Base-by-base conservation (phyloP, 2,797 vertebrate genomes). In the Coccyzus lansbergi region DNA sequence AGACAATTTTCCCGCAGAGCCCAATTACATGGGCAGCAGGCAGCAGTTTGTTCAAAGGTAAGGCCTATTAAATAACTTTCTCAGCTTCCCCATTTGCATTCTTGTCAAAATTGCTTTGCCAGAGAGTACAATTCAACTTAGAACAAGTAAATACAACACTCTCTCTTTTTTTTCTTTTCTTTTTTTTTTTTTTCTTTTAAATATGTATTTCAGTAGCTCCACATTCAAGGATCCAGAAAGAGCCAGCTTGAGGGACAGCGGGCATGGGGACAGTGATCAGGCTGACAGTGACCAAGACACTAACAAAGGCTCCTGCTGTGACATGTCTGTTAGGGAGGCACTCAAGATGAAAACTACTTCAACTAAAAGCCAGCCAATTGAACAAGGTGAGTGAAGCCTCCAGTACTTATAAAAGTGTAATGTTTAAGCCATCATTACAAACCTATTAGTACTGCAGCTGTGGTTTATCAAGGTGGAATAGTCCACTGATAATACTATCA, bases 11-110 rank as follows among this genome's bases (percentile, higher is more conserved):
- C 99, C 99, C 98, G 98, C 99, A 98, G 99, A 99, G 99, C 98
- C 99, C 99, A 99, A 99, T 99, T 99, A 99, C 98, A 99, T 99
- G 99, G 99, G 99, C 98, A 99, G 99, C 98, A 99, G 99, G 98
- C 99, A 99, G 98, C 99, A 99, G 99, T 99, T 99, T 99, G 99
- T 99, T 98, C 99, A 99, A 98, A 99, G 99, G 99, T 99, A 99
- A 99, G 99, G 97, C 97, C 97, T 98, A 96, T 98, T 98, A 98
- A 98, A 98, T 98, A 97, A 98, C 98, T 98, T 98, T 97, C 97
- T 98, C 97, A 95, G 97, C 97, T 98, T 97, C 97, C 88, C 91
- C 97, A 97, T 98, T 98, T 98, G 97, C 97, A 97, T 98, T 97
- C 96, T 90, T 98, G 97, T 97, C 97, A 97, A 97, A 97, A 97